phyloP scores from a whole-genome alignment of 2,113 vertebrate species.

The Butorides virescens region DNA sequence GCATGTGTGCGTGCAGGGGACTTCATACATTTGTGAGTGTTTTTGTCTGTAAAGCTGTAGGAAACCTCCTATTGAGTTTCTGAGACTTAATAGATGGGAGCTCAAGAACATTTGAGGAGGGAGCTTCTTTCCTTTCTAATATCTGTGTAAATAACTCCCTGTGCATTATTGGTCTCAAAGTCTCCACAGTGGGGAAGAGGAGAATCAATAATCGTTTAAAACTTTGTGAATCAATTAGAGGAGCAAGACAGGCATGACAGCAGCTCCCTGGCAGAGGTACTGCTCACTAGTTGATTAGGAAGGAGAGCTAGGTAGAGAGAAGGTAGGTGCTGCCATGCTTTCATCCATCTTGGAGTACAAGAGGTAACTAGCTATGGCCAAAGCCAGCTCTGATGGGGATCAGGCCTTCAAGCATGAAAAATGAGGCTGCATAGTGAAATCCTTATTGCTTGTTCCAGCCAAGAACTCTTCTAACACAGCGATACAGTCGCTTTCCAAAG shows the following conservation, averaged over 20 bases:
- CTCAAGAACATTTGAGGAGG: not conserved
- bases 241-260: not conserved
- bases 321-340: not conserved
- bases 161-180: constrained; percentile 9
- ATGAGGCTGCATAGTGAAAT: not conserved
- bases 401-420: not conserved
- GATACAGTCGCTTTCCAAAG: not conserved
- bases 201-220: constrained; percentile 35
- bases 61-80: not conserved
- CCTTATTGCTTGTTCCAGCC: not conserved
- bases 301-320: not conserved
- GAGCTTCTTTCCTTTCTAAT: constrained; percentile 13
- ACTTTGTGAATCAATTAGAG: constrained; percentile 36
- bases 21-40: not conserved
- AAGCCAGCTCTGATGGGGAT: not conserved
- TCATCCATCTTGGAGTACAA: not conserved
- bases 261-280: not conserved
- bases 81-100: not conserved
- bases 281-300: not conserved
- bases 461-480: not conserved
- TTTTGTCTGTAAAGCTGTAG: not conserved
- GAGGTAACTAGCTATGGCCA: not conserved
- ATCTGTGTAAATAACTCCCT: constrained; percentile 32
- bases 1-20: not conserved
- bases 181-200: not conserved